phyloP scores from a whole-genome alignment of 1,140 invertebrate genomes.

The Dendrolimus punctatus region DNA sequence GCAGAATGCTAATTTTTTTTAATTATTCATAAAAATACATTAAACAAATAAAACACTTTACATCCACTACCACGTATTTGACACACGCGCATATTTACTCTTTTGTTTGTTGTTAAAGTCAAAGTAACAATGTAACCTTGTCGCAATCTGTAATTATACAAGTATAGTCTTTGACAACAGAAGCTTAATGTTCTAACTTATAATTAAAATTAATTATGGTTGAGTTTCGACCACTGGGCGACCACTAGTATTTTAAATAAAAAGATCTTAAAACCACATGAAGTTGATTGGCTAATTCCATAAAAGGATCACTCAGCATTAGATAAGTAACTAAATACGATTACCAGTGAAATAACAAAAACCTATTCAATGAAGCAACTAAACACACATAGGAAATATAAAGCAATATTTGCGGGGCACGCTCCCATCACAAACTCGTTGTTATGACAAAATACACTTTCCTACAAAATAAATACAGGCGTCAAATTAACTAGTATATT shows the following conservation, averaged over 20 bases:
- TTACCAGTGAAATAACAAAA: conserved; percentile 46
- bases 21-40: too few relatives aligned
- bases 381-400: conserved; percentile 39
- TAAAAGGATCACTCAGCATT: conserved; percentile 20
- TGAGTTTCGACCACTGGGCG: background rate
- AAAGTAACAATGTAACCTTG: too few relatives aligned
- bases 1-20: too few relatives aligned
- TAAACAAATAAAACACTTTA: too few relatives aligned
- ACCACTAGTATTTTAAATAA: conserved; percentile 3
- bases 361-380: conserved; percentile 35
- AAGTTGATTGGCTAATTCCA: background rate
- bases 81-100: too few relatives aligned
- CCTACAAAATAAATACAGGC: conserved; percentile 48
- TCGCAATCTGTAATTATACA: conserved; percentile 3
- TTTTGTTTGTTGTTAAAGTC: too few relatives aligned
- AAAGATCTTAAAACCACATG: conserved; percentile 5
- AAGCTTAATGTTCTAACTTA: too few relatives aligned
- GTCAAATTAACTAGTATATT: conserved; percentile 54
- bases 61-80: too few relatives aligned
- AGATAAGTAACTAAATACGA: conserved; percentile 34
- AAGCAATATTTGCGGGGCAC: conserved; percentile 54
- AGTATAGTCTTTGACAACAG: too few relatives aligned
- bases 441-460: conserved; percentile 48
- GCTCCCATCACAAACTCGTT: conserved; percentile 28
- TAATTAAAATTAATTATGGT: too few relatives aligned